phyloP scores from a whole-genome alignment of 1,140 invertebrate species.

The Acromyrmex heyeri region DNA sequence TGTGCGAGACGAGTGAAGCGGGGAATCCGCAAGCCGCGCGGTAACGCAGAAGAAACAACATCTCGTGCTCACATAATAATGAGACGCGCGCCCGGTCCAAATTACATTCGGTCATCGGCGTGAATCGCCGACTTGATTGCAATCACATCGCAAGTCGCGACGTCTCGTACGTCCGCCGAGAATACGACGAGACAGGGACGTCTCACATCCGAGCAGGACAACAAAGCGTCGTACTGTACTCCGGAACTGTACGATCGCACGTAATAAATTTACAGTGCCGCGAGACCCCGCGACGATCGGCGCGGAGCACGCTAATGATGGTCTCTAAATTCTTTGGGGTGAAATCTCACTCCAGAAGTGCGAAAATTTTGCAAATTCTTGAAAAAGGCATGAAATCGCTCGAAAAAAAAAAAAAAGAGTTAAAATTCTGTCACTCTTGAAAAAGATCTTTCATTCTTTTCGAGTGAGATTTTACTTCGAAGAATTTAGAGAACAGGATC shows the following conservation, averaged over 20 bases:
- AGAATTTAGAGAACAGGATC: background rate
- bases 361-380: too few relatives aligned
- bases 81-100: background rate
- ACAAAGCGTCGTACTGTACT: slow-evolving; percentile 1
- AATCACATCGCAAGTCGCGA: background rate
- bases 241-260: slow-evolving; percentile 10
- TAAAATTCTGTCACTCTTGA: too few relatives aligned
- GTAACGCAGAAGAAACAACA: slow-evolving; percentile 4
- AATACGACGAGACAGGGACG: background rate
- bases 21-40: slow-evolving; percentile 46
- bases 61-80: background rate
- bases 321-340: too few relatives aligned
- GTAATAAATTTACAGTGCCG: slow-evolving; percentile 1
- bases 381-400: background rate
- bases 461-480: too few relatives aligned
- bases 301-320: background rate
- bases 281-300: slow-evolving; percentile 6
- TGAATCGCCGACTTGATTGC: background rate
- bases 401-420: background rate
- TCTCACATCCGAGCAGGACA: slow-evolving; percentile 26
- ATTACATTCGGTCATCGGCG: background rate
- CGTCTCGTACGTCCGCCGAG: background rate
- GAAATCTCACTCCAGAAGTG: too few relatives aligned
- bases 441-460: too few relatives aligned
- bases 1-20: slow-evolving; percentile 15